Evolutionary conservation across 2,113 vertebrate species (phyloP).

Genomic region (Brachirus orientalis): DNA sequence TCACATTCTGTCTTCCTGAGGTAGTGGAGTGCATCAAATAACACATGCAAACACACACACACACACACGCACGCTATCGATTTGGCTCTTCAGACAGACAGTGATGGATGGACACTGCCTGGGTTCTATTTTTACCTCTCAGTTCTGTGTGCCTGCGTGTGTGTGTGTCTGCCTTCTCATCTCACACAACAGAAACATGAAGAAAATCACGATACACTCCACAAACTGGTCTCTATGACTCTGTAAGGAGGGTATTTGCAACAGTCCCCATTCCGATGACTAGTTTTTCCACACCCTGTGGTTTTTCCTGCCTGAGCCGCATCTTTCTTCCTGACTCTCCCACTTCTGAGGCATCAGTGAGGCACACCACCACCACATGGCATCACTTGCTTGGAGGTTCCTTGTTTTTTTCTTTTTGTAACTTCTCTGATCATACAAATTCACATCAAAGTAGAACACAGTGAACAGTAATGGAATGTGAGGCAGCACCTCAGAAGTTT

Average conservation of each 20-base stretch:
- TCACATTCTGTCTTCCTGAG: constrained; percentile 56
- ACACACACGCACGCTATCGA: constrained; percentile 46
- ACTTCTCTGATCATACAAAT: constrained; percentile 28
- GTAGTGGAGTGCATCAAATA: constrained; percentile 59
- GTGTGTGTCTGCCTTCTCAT: constrained; percentile 33
- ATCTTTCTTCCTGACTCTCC: constrained; percentile 18
- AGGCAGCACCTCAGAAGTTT: background rate
- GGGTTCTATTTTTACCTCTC: constrained; percentile 69
- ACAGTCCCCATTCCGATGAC: constrained; percentile 4
- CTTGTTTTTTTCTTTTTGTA: background rate
- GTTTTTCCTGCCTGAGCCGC: constrained; percentile 22
- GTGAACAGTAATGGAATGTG: background rate
- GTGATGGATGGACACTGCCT: constrained; percentile 68
- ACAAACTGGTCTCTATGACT: constrained; percentile 1
- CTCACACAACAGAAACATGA: constrained; percentile 24
- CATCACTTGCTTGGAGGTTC: constrained; percentile 6
- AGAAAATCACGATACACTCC: constrained; percentile 31
- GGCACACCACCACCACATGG: constrained; percentile 4
- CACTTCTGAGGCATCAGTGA: constrained; percentile 15
- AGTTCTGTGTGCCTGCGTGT: too few relatives aligned
- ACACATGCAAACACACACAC: constrained; percentile 29
- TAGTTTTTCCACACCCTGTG: constrained; percentile 11
- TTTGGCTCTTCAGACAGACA: constrained; percentile 63
- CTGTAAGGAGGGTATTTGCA: constrained; percentile 3
- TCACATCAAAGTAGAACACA: constrained; percentile 13